These are phyloP conservation scores for Scaptomyza flava DNA, from an alignment of 2,888 invertebrate genomes.

Conservation along the genomic window DNA sequence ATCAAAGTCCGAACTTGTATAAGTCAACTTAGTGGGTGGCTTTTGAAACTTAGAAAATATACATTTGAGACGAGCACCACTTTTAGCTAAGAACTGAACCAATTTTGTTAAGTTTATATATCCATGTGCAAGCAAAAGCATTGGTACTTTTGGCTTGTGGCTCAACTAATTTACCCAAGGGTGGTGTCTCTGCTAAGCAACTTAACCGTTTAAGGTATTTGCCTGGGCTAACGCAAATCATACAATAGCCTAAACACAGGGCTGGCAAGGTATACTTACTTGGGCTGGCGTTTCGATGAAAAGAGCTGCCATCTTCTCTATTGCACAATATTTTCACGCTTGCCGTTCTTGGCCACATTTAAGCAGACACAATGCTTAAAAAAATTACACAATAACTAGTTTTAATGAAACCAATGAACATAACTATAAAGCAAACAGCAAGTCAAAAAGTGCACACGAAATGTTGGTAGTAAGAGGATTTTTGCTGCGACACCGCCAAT, in stretches of 20 bases:
- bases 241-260: neutral
- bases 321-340: neutral
- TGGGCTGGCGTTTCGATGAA: neutral
- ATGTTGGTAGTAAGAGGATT: constrained; percentile 49
- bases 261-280: neutral
- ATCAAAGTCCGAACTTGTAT: neutral
- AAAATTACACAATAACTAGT: constrained; percentile 50
- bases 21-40: neutral
- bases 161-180: neutral
- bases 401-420: constrained; percentile 18
- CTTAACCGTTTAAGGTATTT: neutral
- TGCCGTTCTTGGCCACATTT: constrained; percentile 24
- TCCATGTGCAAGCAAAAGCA: neutral
- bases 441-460: neutral
- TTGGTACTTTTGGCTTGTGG: neutral
- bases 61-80: neutral
- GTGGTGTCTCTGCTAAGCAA: neutral
- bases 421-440: neutral
- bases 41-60: neutral
- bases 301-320: neutral
- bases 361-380: neutral
- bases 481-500: constrained; percentile 23
- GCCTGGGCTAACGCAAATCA: neutral
- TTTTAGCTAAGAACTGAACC: neutral
- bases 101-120: neutral